Evolutionary conservation across 2,113 vertebrate genomes (phyloP).

Genomic region (Austrofundulus limnaeus): DNA sequence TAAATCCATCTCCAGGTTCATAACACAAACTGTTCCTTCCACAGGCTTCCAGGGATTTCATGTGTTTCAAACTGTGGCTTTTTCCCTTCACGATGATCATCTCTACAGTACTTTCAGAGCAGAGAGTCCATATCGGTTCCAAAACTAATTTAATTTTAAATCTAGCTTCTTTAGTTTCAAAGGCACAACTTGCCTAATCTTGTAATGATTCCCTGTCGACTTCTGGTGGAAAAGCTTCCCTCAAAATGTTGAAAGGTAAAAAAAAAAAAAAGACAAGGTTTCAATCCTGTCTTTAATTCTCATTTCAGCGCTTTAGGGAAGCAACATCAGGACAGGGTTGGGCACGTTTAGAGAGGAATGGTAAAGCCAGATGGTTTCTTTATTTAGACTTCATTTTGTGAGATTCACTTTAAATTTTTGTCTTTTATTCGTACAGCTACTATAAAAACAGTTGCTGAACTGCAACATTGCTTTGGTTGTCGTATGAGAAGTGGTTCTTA

Average conservation of each 20-base stretch:
- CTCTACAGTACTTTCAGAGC: not conserved
- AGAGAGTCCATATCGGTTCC: constrained; percentile 40
- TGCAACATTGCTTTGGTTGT: no score
- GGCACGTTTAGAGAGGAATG: constrained; percentile 10
- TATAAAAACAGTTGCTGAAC: not conserved
- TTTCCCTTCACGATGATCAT: constrained; percentile 6
- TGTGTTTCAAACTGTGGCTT: constrained; percentile 22
- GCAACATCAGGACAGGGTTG: constrained; percentile 14
- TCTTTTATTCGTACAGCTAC: constrained; percentile 6
- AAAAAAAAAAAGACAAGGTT: constrained; percentile 19
- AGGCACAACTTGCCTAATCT: constrained; percentile 23
- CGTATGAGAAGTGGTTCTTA: no score
- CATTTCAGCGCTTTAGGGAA: constrained; percentile 33
- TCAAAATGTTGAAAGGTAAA: constrained; percentile 7
- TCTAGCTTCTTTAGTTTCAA: constrained; percentile 17
- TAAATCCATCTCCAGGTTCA: constrained; percentile 25
- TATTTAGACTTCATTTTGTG: constrained; percentile 28
- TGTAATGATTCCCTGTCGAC: constrained; percentile 37
- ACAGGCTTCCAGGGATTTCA: constrained; percentile 21
- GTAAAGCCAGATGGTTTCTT: constrained; percentile 21
- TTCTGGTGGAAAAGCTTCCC: constrained; percentile 15
- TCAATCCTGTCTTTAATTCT: constrained; percentile 24
- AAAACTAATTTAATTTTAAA: not conserved
- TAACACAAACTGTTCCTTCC: constrained; percentile 30
- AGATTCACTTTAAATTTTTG: constrained; percentile 31